Conservation (phyloP, 1,140 invertebrate species). For the Drosophila neocordata region DNA sequence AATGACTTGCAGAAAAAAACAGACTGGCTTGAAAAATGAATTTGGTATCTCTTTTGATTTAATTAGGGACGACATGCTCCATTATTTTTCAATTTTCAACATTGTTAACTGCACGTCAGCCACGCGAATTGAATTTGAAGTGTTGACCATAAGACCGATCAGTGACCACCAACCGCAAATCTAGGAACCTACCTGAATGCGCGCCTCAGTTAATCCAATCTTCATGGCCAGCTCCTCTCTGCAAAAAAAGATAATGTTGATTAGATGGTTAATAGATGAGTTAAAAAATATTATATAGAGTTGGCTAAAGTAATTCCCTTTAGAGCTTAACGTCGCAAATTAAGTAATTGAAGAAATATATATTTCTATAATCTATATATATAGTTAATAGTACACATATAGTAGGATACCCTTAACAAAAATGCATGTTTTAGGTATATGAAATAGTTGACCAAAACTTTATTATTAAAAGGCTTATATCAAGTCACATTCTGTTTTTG, state of each 20-base stretch:
- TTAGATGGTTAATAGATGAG: neutral
- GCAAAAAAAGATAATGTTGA: conserved; percentile 61
- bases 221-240: conserved; percentile 99
- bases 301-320: no score
- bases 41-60: conserved; percentile 43
- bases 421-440: no score
- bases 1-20: conserved; percentile 66
- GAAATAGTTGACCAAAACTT: no score
- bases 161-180: conserved; percentile 14
- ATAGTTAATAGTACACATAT: no score
- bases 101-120: conserved; percentile 66
- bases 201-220: conserved; percentile 97
- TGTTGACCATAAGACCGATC: conserved; percentile 21
- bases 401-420: no score
- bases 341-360: no score
- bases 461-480: no score
- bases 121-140: conserved; percentile 66
- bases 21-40: conserved; percentile 1
- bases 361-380: no score
- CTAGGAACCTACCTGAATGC: conserved; percentile 93
- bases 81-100: conserved; percentile 80
- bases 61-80: conserved; percentile 75
- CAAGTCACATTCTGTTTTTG: no score
- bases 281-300: no score
- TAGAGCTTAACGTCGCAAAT: no score